Evolutionary conservation across 2,888 invertebrate genomes (phyloP).

Genomic region (Liodrosophila aerea): DNA sequence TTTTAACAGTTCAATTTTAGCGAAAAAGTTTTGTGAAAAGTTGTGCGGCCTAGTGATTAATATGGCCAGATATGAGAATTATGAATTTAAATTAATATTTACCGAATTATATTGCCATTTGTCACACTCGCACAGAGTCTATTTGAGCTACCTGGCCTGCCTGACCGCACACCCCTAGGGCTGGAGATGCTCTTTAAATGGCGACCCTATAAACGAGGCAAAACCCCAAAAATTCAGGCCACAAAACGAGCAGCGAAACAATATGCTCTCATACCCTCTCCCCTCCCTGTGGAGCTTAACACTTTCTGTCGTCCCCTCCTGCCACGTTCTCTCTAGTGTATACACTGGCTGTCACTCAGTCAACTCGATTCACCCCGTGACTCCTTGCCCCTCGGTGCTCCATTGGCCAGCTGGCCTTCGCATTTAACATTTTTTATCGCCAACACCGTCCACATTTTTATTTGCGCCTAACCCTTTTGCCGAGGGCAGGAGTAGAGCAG

Average conservation of each 20-base stretch:
- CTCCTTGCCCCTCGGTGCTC: neutral
- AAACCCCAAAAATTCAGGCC: conserved; percentile 46
- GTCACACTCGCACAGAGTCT: conserved; percentile 5
- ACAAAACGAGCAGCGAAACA: conserved; percentile 72
- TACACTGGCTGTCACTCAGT: conserved; percentile 10
- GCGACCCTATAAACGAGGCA: conserved; percentile 11
- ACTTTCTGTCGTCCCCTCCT: neutral
- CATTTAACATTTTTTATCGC: conserved; percentile 71
- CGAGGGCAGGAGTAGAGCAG: conserved; percentile 11
- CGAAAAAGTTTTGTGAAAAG: neutral
- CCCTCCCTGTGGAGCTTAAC: neutral
- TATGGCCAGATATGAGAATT: conserved; percentile 10
- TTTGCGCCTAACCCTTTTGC: conserved; percentile 50
- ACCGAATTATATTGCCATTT: conserved; percentile 25
- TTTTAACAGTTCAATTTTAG: conserved; percentile 1
- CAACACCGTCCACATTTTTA: conserved; percentile 59
- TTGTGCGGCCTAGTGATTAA: conserved; percentile 11
- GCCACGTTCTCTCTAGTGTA: neutral
- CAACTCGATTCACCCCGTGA: neutral
- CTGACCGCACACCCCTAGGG: too few species aligned
- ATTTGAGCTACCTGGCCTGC: conserved; percentile 28
- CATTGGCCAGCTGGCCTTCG: conserved; percentile 47
- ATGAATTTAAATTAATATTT: conserved; percentile 38
- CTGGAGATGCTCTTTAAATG: conserved; percentile 26
- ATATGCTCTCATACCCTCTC: conserved; percentile 51